Evolutionary conservation across 2,888 invertebrate genomes (phyloP).

Genomic region (Girardia tigrina): DNA sequence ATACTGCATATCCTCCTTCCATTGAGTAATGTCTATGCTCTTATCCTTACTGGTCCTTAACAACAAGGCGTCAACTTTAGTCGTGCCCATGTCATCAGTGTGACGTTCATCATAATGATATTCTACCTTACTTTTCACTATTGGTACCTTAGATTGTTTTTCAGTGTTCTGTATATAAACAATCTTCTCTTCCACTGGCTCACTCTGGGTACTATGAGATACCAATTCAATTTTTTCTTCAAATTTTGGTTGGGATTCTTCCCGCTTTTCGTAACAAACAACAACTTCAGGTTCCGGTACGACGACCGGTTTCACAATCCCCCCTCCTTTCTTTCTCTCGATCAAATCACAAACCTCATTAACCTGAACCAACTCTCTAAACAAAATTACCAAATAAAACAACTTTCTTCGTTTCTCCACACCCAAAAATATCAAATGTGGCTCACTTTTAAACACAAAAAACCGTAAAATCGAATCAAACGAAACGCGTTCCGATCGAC

Average conservation of each 20-base stretch:
- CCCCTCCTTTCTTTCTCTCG: conserved; percentile 26
- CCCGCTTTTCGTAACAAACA: neutral
- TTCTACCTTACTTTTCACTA: neutral
- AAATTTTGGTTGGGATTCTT: neutral
- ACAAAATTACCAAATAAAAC: neutral
- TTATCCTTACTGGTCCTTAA: neutral
- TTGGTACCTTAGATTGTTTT: neutral
- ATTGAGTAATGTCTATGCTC: neutral
- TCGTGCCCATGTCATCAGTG: conserved; percentile 9
- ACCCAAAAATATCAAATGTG: conserved; percentile 6
- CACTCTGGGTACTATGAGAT: neutral
- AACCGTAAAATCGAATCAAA: neutral
- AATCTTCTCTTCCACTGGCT: neutral
- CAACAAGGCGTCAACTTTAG: neutral
- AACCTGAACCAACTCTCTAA: neutral
- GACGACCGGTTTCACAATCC: neutral
- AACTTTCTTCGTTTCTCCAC: neutral
- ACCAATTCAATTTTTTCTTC: neutral
- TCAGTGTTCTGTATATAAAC: neutral
- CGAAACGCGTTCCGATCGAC: neutral
- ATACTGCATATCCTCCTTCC: conserved; percentile 24
- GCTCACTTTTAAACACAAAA: conserved; percentile 5
- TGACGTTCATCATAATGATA: conserved; percentile 2
- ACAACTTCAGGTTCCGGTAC: neutral
- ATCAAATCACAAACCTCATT: conserved; percentile 29